Base-by-base conservation (phyloP, 2,113 vertebrate genomes). In the Trichechus manatus region DNA sequence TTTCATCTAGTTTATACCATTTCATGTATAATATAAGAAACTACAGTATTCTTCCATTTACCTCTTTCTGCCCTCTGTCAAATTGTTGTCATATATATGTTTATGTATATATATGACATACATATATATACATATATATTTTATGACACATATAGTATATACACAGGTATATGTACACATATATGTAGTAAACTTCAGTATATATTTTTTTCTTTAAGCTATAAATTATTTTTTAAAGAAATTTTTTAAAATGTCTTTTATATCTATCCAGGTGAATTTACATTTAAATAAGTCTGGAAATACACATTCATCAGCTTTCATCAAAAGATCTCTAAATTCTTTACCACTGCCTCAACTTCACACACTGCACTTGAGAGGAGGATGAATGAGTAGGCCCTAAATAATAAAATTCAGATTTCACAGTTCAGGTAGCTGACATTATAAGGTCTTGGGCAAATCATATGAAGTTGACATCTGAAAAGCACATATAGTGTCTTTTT, bases 231-330 rank as follows among this genome's bases (percentile, higher is more conserved):
- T 86, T 96, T 84, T 53, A 39, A 42, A 82, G 31, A 89, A 83
- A 33, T 78, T 90, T 91, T 68, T n/a, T 23, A 63, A 91, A 53
- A 44, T 87, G 8, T 66, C 47, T 77, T 74, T 81, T 66, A 64
- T 81, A 42, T 68, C 56, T 85, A 31, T n/a, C 29, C 7, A 63
- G 33, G 31, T 77, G 13, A 83, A 75, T 39, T 36, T 96, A 50
- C 61, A 53, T 97, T 93, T 95, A 74, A 93, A 72, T 87, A 33
- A 25, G 4, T 89, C 89, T 29, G 72, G 20, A 95, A 83, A 39
- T 84, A 79, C 22, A 84, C 14, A 92, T 9, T 79, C 29, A 74
- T 44, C 77, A 77, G 47, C 61, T 72, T 89, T 78, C 31, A 53
- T 22, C 6, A 29, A 88, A 74, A 44, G 47, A 74, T 95, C 80